These are phyloP conservation scores for Drosophila fuyamai DNA, from an alignment of 1,140 invertebrate species.

Conservation along the genomic window DNA sequence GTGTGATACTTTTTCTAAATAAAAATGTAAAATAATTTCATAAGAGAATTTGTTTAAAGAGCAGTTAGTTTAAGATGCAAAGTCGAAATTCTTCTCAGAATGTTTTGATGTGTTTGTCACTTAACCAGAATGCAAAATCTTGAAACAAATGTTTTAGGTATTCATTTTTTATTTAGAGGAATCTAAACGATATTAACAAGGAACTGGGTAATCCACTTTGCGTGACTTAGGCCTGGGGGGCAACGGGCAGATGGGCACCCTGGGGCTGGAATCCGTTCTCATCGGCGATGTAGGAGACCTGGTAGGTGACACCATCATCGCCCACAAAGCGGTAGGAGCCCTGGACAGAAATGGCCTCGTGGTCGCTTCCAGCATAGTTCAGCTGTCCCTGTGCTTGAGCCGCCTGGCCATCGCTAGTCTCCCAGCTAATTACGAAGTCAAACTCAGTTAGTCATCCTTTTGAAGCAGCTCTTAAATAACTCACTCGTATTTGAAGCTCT, in stretches of 20 bases:
- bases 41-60: no score
- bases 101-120: no score
- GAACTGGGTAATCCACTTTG: background rate
- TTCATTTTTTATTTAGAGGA: no score
- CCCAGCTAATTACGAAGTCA: conserved; percentile 11
- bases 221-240: conserved; percentile 30
- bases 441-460: background rate
- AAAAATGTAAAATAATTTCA: no score
- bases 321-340: conserved; percentile 87
- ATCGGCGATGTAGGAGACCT: conserved; percentile 89
- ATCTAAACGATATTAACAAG: conserved; percentile 1
- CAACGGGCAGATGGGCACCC: conserved; percentile 88
- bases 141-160: no score
- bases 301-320: conserved; percentile 88
- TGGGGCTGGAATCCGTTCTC: conserved; percentile 91
- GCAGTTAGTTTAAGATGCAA: no score
- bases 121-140: no score
- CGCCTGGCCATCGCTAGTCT: conserved; percentile 50
- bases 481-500: conserved; percentile 48
- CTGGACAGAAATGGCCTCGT: conserved; percentile 85
- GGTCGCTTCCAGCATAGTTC: conserved; percentile 51
- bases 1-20: no score
- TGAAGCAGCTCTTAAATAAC: background rate
- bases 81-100: no score
- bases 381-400: conserved; percentile 32